phyloP scores from a whole-genome alignment of 1,140 invertebrate species.

The Neodiprion pinetum region DNA sequence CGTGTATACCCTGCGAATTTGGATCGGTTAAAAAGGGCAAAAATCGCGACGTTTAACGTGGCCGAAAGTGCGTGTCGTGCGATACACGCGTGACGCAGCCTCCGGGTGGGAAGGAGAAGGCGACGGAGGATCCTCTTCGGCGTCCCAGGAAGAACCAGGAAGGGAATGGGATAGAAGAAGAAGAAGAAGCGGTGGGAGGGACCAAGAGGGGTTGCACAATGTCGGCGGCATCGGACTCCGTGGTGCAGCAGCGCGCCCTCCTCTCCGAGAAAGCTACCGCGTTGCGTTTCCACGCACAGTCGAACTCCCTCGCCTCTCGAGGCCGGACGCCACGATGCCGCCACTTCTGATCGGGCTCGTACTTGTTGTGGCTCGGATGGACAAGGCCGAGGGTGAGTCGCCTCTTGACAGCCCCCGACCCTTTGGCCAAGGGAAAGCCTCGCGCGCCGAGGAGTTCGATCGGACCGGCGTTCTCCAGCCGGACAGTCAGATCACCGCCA shows the following conservation, averaged over 20 bases:
- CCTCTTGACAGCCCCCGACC: slow-evolving; percentile 41
- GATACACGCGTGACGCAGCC: neutral
- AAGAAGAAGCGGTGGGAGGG: no score
- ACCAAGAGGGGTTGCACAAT: neutral
- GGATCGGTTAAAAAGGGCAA: no score
- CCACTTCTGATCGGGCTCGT: slow-evolving; percentile 24
- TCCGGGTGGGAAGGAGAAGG: neutral
- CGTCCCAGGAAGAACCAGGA: slow-evolving; percentile 21
- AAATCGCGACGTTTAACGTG: no score
- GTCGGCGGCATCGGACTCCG: neutral
- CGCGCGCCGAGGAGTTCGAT: slow-evolving; percentile 54
- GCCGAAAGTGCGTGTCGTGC: no score
- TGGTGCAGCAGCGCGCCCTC: neutral
- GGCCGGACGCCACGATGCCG: slow-evolving; percentile 41
- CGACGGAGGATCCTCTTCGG: slow-evolving; percentile 13
- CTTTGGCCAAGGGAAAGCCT: slow-evolving; percentile 48
- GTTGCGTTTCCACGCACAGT: slow-evolving; percentile 46
- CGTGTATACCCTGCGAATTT: no score
- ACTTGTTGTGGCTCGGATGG: slow-evolving; percentile 30
- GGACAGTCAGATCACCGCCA: slow-evolving; percentile 57
- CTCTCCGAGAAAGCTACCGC: slow-evolving; percentile 5
- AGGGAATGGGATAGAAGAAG: slow-evolving; percentile 17
- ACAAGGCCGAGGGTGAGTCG: slow-evolving; percentile 13
- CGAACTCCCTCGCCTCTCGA: slow-evolving; percentile 49
- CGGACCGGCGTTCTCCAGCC: slow-evolving; percentile 55